Evolutionary conservation across 2,888 invertebrate species (phyloP).

Genomic region (Tillus elongatus): DNA sequence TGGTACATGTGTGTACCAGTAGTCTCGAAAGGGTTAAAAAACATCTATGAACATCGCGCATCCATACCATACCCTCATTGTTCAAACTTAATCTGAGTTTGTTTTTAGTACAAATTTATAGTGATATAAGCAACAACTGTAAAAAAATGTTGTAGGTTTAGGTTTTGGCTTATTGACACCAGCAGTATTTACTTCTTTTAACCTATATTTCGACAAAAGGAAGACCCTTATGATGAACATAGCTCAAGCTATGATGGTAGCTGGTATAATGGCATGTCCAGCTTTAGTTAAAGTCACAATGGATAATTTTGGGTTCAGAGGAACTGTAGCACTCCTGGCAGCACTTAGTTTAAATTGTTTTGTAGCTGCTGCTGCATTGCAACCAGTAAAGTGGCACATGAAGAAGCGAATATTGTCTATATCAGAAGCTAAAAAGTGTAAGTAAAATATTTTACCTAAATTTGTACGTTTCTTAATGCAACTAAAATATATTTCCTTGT

Average conservation of each 20-base stretch:
- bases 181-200: slow-evolving; percentile 63
- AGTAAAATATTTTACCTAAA: background rate
- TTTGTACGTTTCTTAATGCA: too few species aligned
- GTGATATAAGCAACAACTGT: background rate
- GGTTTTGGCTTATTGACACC: slow-evolving; percentile 68
- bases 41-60: too few species aligned
- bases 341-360: slow-evolving; percentile 59
- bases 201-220: slow-evolving; percentile 62
- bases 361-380: slow-evolving; percentile 61
- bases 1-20: too few species aligned
- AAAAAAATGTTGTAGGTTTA: slow-evolving; percentile 47
- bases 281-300: slow-evolving; percentile 53
- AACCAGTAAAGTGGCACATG: slow-evolving; percentile 66
- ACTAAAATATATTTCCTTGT: too few species aligned
- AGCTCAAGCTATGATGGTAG: slow-evolving; percentile 61
- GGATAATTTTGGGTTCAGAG: slow-evolving; percentile 58
- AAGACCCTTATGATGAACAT: slow-evolving; percentile 65
- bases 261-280: slow-evolving; percentile 61
- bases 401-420: slow-evolving; percentile 16
- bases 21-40: too few species aligned
- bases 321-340: slow-evolving; percentile 57
- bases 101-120: too few species aligned
- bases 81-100: too few species aligned
- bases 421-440: background rate
- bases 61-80: too few species aligned